Evolutionary conservation across 2,797 vertebrate species (phyloP).

Genomic region (Macropodus opercularis): DNA sequence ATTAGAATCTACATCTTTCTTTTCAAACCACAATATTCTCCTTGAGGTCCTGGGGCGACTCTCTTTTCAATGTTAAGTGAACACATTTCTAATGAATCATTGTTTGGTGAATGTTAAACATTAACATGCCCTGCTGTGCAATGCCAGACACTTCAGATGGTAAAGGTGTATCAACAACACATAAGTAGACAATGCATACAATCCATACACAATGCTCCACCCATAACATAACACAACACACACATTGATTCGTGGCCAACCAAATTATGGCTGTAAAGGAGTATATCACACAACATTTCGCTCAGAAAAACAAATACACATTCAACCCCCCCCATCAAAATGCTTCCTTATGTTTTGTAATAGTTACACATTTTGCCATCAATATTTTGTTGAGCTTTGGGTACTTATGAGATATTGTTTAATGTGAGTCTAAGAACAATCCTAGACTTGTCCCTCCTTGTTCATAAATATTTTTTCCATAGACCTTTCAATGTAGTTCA

Average conservation of each 20-base stretch:
- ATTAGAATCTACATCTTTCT: slow-evolving; percentile 1
- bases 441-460: background rate
- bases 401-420: background rate
- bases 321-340: background rate
- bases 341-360: background rate
- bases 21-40: background rate
- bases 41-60: slow-evolving; percentile 18
- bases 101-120: slow-evolving; percentile 19
- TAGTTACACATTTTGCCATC: background rate
- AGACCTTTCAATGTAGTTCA: background rate
- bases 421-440: background rate
- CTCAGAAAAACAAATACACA: background rate
- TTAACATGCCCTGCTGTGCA: slow-evolving; percentile 3
- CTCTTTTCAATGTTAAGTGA: slow-evolving; percentile 35
- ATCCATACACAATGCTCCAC: slow-evolving; percentile 4
- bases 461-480: background rate
- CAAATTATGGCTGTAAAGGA: background rate
- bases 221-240: background rate
- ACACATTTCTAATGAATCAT: slow-evolving; percentile 40
- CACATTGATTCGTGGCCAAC: background rate
- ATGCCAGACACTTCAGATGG: slow-evolving; percentile 11
- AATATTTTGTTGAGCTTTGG: background rate
- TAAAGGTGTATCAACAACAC: slow-evolving; percentile 6
- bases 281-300: background rate
- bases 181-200: slow-evolving; percentile 13